Percentiles rank a stretch among this genome's conserved stretches.
Evolutionary conservation across 2,888 invertebrate genomes (phyloP).

Genomic region (Sphinx pinastri): DNA sequence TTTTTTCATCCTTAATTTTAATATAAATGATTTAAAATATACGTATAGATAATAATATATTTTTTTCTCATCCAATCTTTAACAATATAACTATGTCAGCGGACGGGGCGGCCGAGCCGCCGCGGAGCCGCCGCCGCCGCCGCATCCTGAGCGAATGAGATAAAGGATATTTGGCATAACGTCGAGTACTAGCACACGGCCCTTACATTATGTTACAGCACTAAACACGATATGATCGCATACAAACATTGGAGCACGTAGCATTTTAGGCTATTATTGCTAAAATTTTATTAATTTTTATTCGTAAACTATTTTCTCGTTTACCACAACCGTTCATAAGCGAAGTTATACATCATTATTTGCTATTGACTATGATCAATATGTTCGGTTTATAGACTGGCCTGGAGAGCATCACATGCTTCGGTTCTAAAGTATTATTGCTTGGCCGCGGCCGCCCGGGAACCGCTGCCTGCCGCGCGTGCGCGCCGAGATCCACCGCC

Average conservation of each 20-base stretch:
- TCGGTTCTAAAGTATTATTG: conserved; percentile 68
- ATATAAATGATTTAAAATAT: conserved; percentile 82
- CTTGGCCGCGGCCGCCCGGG: conserved; percentile 54
- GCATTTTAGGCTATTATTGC: conserved; percentile 81
- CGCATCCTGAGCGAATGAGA: conserved; percentile 51
- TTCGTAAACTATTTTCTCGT: conserved; percentile 81
- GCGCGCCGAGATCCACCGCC: conserved; percentile 65
- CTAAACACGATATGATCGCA: conserved; percentile 76
- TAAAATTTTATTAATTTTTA: conserved; percentile 72
- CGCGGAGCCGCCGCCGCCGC: neutral
- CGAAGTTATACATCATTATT: conserved; percentile 81
- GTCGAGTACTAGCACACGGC: conserved; percentile 49
- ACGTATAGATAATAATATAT: conserved; percentile 82
- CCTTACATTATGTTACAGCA: conserved; percentile 53
- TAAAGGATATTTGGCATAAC: conserved; percentile 55
- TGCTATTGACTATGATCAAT: conserved; percentile 80
- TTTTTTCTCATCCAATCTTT: conserved; percentile 73
- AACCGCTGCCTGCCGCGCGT: conserved; percentile 70
- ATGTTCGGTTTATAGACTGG: conserved; percentile 67
- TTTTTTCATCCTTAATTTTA: conserved; percentile 80
- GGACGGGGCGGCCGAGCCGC: neutral
- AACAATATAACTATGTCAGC: conserved; percentile 71
- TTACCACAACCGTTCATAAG: conserved; percentile 84
- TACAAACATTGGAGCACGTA: conserved; percentile 75
- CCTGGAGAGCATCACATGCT: conserved; percentile 71